Evolutionary conservation across 2,888 invertebrate species (phyloP).

Genomic region (Merodon equestris): DNA sequence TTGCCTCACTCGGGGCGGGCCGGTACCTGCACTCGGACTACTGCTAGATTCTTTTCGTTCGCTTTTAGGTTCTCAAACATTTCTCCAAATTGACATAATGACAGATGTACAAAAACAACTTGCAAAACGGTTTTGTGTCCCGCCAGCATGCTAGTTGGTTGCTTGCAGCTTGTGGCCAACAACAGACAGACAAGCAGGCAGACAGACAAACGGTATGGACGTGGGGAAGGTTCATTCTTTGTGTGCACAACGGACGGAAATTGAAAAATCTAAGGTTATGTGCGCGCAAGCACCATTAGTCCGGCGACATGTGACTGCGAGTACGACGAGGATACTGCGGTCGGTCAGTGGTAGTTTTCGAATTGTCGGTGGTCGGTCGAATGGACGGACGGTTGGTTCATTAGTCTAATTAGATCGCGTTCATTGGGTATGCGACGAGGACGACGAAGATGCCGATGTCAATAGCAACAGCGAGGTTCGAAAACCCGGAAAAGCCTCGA

Average conservation of each 20-base stretch:
- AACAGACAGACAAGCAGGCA: slow-evolving; percentile 30
- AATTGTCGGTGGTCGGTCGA: slow-evolving; percentile 47
- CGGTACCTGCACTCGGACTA: slow-evolving; percentile 1
- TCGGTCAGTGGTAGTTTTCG: slow-evolving; percentile 35
- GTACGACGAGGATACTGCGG: slow-evolving; percentile 12
- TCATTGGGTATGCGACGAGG: slow-evolving; percentile 56
- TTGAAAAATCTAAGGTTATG: slow-evolving; percentile 64
- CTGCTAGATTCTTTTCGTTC: slow-evolving; percentile 40
- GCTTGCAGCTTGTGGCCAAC: slow-evolving; percentile 1
- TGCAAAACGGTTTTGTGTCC: slow-evolving; percentile 66
- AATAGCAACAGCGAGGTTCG: not conserved
- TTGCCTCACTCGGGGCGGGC: slow-evolving; percentile 70
- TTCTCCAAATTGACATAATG: slow-evolving; percentile 74
- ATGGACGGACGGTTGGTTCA: slow-evolving; percentile 68
- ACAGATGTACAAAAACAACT: slow-evolving; percentile 71
- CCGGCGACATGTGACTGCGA: slow-evolving; percentile 48
- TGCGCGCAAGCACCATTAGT: slow-evolving; percentile 59
- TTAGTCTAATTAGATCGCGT: slow-evolving; percentile 70
- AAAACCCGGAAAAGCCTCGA: slow-evolving; percentile 48
- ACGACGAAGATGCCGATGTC: slow-evolving; percentile 9
- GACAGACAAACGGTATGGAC: slow-evolving; percentile 35
- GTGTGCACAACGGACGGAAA: slow-evolving; percentile 44
- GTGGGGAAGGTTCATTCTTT: slow-evolving; percentile 55
- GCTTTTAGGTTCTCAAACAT: slow-evolving; percentile 69
- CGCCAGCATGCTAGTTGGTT: slow-evolving; percentile 1